Evolutionary conservation across 2,888 invertebrate species (phyloP).

Genomic region (Clivina fossor): DNA sequence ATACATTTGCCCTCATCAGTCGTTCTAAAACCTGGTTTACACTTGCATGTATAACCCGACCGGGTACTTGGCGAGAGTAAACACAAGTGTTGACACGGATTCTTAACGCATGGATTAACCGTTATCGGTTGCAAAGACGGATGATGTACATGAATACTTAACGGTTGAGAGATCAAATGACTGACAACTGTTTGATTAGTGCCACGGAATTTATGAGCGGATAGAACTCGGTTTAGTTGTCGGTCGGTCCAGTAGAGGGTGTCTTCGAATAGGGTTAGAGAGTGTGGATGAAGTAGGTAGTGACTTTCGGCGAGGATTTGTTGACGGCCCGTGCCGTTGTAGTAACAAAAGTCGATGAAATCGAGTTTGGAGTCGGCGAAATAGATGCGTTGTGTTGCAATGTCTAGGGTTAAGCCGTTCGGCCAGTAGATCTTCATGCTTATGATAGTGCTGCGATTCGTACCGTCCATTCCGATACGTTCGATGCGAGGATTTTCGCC

Average conservation of each 20-base stretch:
- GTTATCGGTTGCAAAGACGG: conserved; percentile 86
- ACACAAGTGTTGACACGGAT: conserved; percentile 87
- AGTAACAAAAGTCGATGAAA: conserved; percentile 96
- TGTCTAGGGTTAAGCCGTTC: conserved; percentile 94
- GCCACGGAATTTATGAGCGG: conserved; percentile 92
- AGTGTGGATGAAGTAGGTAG: conserved; percentile 94
- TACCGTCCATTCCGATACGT: conserved; percentile 94
- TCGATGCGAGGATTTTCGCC: conserved; percentile 96
- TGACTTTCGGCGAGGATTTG: conserved; percentile 87
- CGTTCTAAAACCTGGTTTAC: conserved; percentile 81
- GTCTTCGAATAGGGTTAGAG: conserved; percentile 92
- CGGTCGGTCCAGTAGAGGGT: conserved; percentile 96
- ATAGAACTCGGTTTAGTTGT: conserved; percentile 85
- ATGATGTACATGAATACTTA: conserved; percentile 94
- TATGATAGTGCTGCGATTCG: conserved; percentile 79
- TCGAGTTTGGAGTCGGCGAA: conserved; percentile 97
- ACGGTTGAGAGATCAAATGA: conserved; percentile 90
- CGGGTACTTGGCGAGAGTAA: conserved; percentile 76
- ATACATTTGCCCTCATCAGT: conserved; percentile 69
- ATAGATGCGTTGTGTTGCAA: conserved; percentile 89
- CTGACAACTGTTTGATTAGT: conserved; percentile 91
- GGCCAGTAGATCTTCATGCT: conserved; percentile 98
- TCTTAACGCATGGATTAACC: conserved; percentile 73
- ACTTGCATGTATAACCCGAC: conserved; percentile 82
- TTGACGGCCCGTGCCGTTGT: conserved; percentile 88